phyloP scores from a whole-genome alignment of 2,888 invertebrate genomes.

The Thecocarcelia acutangulata region DNA sequence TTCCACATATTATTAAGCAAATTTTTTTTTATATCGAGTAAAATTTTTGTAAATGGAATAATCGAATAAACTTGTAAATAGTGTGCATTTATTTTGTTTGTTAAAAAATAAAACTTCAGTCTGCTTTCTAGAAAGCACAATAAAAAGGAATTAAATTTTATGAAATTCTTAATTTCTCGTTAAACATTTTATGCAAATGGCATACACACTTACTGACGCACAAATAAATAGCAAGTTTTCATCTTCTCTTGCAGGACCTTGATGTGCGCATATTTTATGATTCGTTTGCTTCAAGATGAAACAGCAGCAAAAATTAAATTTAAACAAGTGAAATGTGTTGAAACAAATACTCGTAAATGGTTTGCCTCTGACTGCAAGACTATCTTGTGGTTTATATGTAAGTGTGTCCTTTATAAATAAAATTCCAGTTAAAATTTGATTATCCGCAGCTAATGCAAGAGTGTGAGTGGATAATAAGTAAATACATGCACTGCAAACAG shows the following conservation, averaged over 20 bases:
- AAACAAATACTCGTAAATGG: constrained; percentile 22
- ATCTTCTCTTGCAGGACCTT: neutral
- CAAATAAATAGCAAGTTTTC: neutral
- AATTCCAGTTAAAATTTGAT: constrained; percentile 52
- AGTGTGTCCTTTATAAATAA: constrained; percentile 40
- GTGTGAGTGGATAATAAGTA: neutral
- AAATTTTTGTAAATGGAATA: no score
- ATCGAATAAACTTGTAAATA: no score
- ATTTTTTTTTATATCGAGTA: no score
- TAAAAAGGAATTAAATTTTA: no score
- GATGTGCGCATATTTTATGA: constrained; percentile 15
- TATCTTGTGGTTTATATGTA: neutral
- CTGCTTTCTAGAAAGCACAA: no score
- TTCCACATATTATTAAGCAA: no score
- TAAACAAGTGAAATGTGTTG: constrained; percentile 13
- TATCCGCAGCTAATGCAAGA: constrained; percentile 19
- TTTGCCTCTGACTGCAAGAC: constrained; percentile 11
- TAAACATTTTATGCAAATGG: constrained; percentile 2
- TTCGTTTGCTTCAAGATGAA: constrained; percentile 7
- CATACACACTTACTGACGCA: neutral
- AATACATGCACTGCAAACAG: neutral
- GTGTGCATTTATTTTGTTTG: no score
- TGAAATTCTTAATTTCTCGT: neutral
- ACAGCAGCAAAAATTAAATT: constrained; percentile 23
- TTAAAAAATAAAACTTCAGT: no score